These are phyloP conservation scores for Lathamus discolor DNA, from an alignment of 2,113 vertebrate genomes.

Conservation along the genomic window DNA sequence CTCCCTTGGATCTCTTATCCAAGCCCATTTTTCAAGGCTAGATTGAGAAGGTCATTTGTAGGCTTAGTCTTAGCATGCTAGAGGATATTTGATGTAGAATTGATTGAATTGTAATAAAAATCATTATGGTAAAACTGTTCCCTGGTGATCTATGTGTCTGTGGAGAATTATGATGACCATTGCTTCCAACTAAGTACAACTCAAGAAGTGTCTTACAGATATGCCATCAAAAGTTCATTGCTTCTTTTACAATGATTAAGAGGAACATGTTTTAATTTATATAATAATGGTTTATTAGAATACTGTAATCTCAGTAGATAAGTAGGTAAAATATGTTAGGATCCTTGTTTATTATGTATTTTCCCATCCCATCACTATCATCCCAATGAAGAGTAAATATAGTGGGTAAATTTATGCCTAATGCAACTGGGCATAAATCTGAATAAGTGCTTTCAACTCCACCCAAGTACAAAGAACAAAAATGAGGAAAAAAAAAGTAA, in stretches of 20 bases:
- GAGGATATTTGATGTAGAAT: background rate
- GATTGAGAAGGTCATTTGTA: background rate
- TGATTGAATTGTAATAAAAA: background rate
- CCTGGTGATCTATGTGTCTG: background rate
- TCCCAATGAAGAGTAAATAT: background rate
- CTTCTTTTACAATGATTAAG: background rate
- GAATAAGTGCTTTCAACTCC: background rate
- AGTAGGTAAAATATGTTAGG: background rate
- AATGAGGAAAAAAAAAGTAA: rapidly evolving
- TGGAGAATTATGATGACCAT: background rate
- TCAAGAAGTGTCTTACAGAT: background rate
- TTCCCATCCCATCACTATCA: background rate
- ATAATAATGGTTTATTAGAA: background rate
- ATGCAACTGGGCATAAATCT: background rate
- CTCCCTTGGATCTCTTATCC: background rate
- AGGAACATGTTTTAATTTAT: background rate
- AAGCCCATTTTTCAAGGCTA: background rate
- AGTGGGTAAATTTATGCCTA: background rate
- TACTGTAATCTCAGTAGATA: background rate
- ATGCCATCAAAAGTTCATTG: background rate
- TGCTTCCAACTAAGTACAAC: background rate
- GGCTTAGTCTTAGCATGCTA: background rate
- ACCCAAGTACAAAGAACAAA: background rate
- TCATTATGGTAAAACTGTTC: background rate
- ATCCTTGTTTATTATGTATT: background rate